Percentiles rank a stretch among this genome's conserved stretches.
These are phyloP conservation scores for Melanargia galathea DNA, from an alignment of 2,888 invertebrate species.

Conservation along the genomic window DNA sequence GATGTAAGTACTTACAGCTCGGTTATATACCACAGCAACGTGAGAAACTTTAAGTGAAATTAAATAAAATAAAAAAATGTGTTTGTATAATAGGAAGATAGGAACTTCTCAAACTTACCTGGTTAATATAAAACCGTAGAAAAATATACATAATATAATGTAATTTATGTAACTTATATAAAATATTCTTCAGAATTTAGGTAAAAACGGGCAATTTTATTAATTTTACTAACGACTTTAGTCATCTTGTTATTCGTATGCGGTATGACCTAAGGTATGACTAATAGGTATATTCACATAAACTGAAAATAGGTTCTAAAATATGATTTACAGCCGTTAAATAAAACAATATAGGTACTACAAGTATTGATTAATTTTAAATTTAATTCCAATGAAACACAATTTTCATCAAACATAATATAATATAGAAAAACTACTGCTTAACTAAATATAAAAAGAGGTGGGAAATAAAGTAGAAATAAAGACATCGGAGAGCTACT, in stretches of 20 bases:
- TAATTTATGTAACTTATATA: no score
- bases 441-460: conserved; percentile 33
- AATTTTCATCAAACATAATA: conserved; percentile 3
- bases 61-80: no score
- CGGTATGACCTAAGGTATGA: background rate
- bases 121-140: no score
- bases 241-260: background rate
- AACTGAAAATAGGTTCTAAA: background rate
- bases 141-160: no score
- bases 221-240: background rate
- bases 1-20: no score
- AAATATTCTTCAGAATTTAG: background rate
- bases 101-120: no score
- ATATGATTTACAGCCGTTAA: background rate
- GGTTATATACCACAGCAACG: no score
- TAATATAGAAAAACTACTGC: conserved; percentile 13
- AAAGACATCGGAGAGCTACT: conserved; percentile 34
- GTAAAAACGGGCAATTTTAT: no score
- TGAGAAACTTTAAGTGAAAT: no score
- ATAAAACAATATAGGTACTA: conserved; percentile 7
- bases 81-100: no score
- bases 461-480: conserved; percentile 38
- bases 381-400: conserved; percentile 34
- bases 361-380: conserved; percentile 14
- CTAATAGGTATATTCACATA: background rate